Percentiles rank a stretch among this genome's conserved stretches.
Evolutionary conservation across 2,113 vertebrate genomes (phyloP).

Genomic region (Machaerirhynchus nigripectus): DNA sequence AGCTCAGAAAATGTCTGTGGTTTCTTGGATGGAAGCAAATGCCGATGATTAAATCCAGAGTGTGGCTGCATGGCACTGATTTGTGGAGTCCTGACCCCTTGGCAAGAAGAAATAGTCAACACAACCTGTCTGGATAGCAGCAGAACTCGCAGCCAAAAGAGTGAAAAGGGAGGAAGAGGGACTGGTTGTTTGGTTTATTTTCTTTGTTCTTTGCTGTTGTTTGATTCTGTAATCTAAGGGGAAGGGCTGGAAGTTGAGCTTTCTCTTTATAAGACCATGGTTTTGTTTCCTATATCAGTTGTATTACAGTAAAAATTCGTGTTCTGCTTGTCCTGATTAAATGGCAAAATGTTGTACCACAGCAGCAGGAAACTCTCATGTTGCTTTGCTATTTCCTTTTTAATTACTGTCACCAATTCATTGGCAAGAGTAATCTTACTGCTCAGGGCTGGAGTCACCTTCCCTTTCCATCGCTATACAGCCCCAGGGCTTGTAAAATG

Average conservation of each 20-base stretch:
- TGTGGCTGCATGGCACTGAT: rapidly evolving
- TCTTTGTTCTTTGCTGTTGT: neutral
- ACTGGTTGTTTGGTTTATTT: neutral
- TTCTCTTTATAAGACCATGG: neutral
- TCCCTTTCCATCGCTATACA: neutral
- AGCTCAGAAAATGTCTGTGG: neutral
- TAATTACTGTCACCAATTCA: conserved; percentile 40
- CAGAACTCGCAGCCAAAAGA: neutral
- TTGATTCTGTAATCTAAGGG: neutral
- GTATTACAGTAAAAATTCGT: neutral
- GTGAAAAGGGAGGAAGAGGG: neutral
- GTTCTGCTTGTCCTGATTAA: neutral
- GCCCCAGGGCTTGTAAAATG: conserved; percentile 1
- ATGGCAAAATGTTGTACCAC: neutral
- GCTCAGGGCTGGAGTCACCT: neutral
- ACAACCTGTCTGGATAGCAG: neutral
- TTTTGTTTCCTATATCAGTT: neutral
- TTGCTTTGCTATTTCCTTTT: conserved; percentile 24
- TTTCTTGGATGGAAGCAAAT: neutral
- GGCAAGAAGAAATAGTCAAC: neutral
- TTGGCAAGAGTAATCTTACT: neutral
- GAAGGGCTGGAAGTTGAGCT: neutral
- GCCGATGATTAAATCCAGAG: neutral
- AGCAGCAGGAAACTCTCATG: neutral
- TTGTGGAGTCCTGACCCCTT: neutral